Base-by-base conservation (phyloP, 2,113 vertebrate species). In the Macroglossus sobrinus region DNA sequence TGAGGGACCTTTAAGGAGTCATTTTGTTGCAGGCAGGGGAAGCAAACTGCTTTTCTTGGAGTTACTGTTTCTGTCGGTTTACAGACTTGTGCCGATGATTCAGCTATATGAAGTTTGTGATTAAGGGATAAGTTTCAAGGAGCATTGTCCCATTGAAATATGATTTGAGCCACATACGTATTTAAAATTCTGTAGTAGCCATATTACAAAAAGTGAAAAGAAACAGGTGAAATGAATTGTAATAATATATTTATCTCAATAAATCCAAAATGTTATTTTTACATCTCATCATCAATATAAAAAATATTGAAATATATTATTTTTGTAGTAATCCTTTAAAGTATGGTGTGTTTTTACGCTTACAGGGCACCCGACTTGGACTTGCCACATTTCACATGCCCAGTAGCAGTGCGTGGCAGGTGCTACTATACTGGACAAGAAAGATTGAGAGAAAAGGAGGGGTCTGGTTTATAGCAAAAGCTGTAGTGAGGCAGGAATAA, bases 331-430 rank as follows among this genome's bases (percentile, higher is more conserved):
- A 43, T 84, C 71, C 22, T 79, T 68, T 87, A 45, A 55, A 78
- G 53, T 43, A 11, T 78, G 22, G 33, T 57, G 18, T 84, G 35
- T n/a, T n/a, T 86, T 69, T n/a, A 68, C 15, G 45, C 33, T 15
- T 55, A n/a, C 3, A 53, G 33, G 28, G 33, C 38, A 21, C 50
- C 11, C 43, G 24, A 1, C 87, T 57, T 8, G 8, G 43, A 59
- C 21, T 5, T 47, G 50, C 26, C 59, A 2, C 50, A 13, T 66
- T 92, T 59, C 53, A 57, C 16, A 50, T 84, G 50, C 33, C 81
- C 55, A 22, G 0, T 2, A 59, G 75, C 19, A 50, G 12, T n/a
- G 1, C 1, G 2, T 47, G 63, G 13, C 0, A 0, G 26, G 14
- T 15, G 61, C 26, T 21, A 1, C 47, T 21, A 0, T 15, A 5